These are phyloP conservation scores for Dromaius novaehollandiae DNA, from an alignment of 2,113 vertebrate genomes.

Conservation along the genomic window DNA sequence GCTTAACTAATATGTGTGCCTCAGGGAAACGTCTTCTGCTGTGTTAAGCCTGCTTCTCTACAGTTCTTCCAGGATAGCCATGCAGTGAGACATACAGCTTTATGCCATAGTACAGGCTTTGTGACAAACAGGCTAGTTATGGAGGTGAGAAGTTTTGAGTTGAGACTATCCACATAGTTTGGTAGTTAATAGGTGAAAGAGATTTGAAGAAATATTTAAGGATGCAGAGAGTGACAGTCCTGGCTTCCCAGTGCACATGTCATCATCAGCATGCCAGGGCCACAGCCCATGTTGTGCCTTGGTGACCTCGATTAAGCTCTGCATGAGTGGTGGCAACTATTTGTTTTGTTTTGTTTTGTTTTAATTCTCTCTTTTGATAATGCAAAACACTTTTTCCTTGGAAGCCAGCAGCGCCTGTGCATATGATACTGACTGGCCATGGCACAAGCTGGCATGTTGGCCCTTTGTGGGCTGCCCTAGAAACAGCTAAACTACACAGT, in stretches of 20 bases:
- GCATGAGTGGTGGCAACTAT: neutral
- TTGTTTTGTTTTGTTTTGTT: no score
- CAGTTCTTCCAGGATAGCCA: neutral
- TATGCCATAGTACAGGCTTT: neutral
- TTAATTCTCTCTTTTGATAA: neutral
- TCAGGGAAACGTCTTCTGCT: neutral
- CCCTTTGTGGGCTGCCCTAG: neutral
- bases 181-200: neutral
- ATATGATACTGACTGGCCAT: neutral
- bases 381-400: neutral
- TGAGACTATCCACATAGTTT: neutral
- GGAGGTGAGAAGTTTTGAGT: neutral
- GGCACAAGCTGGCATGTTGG: neutral
- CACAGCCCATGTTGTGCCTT: neutral
- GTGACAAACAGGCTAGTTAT: neutral
- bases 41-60: neutral
- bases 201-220: neutral
- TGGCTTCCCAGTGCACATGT: fast-evolving
- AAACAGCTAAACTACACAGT: neutral
- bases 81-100: neutral
- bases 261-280: neutral
- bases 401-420: neutral
- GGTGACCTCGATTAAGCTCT: neutral
- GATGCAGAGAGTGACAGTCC: neutral
- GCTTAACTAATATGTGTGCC: neutral